Percentiles rank a stretch among this genome's conserved stretches.
Conservation (phyloP, 2,888 invertebrate species). For the Exocentrus adspersus region DNA sequence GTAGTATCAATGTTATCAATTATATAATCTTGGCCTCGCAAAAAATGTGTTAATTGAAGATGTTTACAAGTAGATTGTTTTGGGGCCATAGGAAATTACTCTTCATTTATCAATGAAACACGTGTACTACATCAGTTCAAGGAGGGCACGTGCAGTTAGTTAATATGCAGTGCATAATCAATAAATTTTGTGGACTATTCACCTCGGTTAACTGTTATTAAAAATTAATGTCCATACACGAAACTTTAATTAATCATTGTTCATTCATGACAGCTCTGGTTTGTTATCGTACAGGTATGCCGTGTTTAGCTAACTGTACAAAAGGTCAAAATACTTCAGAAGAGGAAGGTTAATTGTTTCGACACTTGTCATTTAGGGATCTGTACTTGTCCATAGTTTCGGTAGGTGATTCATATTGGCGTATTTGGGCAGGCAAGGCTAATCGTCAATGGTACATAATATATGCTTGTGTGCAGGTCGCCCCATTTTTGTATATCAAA, state of each 20-base stretch:
- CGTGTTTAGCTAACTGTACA: not conserved
- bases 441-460: too few relatives aligned
- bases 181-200: not conserved
- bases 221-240: not conserved
- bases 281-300: not conserved
- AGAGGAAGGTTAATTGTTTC: conserved; percentile 1
- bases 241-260: not conserved
- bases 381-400: not conserved
- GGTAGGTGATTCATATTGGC: conserved; percentile 6
- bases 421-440: not conserved
- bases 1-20: too few relatives aligned
- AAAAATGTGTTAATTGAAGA: too few relatives aligned
- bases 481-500: too few relatives aligned
- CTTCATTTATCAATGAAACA: too few relatives aligned
- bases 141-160: too few relatives aligned
- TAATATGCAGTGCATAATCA: too few relatives aligned
- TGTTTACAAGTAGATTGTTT: too few relatives aligned
- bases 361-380: not conserved
- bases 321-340: conserved; percentile 10
- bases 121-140: too few relatives aligned
- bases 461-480: too few relatives aligned
- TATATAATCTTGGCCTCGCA: too few relatives aligned
- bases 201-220: not conserved
- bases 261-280: not conserved
- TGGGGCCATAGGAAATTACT: too few relatives aligned